A percentile compares a stretch with the other conserved stretches of the same genome.
These are phyloP conservation scores for Andrena dorsata DNA, from an alignment of 2,888 invertebrate species.

Conservation along the genomic window DNA sequence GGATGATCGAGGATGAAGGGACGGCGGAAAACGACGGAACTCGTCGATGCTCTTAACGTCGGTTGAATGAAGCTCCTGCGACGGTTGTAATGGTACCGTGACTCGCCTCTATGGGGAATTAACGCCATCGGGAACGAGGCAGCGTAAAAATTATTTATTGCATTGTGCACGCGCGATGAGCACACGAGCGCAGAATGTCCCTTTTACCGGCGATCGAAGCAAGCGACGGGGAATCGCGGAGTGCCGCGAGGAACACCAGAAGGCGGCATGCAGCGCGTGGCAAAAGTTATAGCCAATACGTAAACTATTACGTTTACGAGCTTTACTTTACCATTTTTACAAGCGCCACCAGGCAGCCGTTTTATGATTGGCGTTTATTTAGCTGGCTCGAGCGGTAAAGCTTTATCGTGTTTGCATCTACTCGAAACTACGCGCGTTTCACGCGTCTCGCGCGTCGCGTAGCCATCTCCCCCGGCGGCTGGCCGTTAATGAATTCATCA, in stretches of 20 bases:
- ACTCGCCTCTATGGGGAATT: not conserved
- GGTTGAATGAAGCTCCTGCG: not conserved
- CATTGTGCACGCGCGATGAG: conserved; percentile 8
- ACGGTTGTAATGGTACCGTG: not conserved
- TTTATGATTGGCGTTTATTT: conserved; percentile 57
- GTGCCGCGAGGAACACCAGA: not conserved
- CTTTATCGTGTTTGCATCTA: conserved; percentile 52
- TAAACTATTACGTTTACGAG: conserved; percentile 59
- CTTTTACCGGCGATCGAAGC: not conserved
- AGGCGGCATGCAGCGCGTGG: conserved; percentile 20
- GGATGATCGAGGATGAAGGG: not conserved
- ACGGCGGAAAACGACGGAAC: too few relatives aligned
- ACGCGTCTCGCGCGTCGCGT: conserved; percentile 11
- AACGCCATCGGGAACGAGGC: conserved; percentile 6
- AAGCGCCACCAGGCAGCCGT: conserved; percentile 39
- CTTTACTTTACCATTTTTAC: conserved; percentile 59
- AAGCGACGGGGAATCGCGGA: conserved; percentile 4
- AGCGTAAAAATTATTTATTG: conserved; percentile 43
- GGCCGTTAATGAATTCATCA: conserved; percentile 47
- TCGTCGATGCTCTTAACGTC: not conserved
- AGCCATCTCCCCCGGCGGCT: not conserved
- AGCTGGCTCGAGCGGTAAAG: conserved; percentile 36
- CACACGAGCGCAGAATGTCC: not conserved
- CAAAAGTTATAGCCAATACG: conserved; percentile 45
- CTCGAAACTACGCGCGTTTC: conserved; percentile 4